Percentiles rank a stretch among this genome's conserved stretches.
Conservation (phyloP, 2,888 invertebrate species). For the Sisyra terminalis region DNA sequence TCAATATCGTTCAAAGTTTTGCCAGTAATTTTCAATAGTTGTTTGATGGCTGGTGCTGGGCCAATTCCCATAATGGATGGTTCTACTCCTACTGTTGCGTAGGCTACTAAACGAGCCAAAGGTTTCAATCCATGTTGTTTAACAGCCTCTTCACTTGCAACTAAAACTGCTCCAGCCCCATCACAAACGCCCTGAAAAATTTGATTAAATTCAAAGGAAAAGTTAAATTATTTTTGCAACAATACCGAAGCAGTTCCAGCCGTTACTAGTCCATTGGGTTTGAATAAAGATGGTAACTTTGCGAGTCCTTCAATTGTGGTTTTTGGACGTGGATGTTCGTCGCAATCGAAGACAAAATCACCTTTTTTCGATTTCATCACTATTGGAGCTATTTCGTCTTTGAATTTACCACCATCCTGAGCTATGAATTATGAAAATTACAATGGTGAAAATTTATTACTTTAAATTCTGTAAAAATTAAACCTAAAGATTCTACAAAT, state of each 20-base stretch:
- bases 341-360: conserved; percentile 59
- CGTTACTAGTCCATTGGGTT: conserved; percentile 86
- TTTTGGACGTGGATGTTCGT: conserved; percentile 88
- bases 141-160: conserved; percentile 83
- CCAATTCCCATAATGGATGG: conserved; percentile 98
- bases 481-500: too few relatives aligned
- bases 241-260: conserved; percentile 88
- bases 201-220: background rate
- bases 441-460: too few relatives aligned
- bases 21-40: conserved; percentile 63
- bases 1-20: conserved; percentile 75
- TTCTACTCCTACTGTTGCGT: conserved; percentile 87
- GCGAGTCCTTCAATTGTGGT: conserved; percentile 71
- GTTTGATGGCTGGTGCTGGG: conserved; percentile 84
- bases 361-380: conserved; percentile 70
- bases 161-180: conserved; percentile 84
- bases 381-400: conserved; percentile 77
- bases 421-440: conserved; percentile 33
- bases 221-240: conserved; percentile 10
- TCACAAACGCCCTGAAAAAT: conserved; percentile 79
- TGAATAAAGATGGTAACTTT: conserved; percentile 80
- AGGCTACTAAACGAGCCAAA: conserved; percentile 79
- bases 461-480: too few relatives aligned
- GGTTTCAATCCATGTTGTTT: conserved; percentile 69
- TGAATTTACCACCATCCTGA: conserved; percentile 75